phyloP scores from a whole-genome alignment of 2,797 vertebrate genomes.

The Enteromius afrohamiltoni region DNA sequence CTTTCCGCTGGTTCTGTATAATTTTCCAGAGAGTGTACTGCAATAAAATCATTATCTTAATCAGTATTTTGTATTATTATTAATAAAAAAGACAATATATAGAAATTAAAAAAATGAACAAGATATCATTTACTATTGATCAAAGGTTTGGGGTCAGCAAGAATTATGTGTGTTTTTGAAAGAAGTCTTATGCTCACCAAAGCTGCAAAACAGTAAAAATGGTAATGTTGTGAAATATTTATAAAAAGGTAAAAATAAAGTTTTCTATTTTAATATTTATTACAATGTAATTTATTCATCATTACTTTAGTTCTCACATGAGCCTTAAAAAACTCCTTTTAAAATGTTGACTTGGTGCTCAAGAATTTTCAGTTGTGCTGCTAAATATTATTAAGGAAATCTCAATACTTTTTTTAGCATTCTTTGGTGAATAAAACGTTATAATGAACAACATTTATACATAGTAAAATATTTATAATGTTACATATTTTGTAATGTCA shows the following conservation, averaged over 20 bases:
- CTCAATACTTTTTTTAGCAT: background rate
- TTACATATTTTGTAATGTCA: background rate
- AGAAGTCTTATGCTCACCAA: background rate
- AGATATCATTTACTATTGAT: background rate
- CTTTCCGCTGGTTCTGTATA: background rate
- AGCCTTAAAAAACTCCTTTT: background rate
- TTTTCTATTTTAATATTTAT: background rate
- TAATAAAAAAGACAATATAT: background rate
- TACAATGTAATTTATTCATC: background rate
- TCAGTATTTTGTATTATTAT: background rate
- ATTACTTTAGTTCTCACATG: background rate
- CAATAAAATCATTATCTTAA: background rate
- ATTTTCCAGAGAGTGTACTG: slow-evolving; percentile 10
- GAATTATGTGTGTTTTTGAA: background rate
- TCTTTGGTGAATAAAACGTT: background rate
- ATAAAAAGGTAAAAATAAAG: background rate
- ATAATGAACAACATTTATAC: background rate
- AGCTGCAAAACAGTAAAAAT: background rate
- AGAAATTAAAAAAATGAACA: background rate
- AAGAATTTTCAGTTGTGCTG: background rate
- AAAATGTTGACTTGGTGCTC: background rate
- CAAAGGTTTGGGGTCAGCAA: background rate
- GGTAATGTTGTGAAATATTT: background rate
- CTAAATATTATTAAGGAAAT: background rate
- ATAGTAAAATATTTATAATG: background rate